Conservation (phyloP, 1,140 invertebrate genomes). For the Bombus superbus region DNA sequence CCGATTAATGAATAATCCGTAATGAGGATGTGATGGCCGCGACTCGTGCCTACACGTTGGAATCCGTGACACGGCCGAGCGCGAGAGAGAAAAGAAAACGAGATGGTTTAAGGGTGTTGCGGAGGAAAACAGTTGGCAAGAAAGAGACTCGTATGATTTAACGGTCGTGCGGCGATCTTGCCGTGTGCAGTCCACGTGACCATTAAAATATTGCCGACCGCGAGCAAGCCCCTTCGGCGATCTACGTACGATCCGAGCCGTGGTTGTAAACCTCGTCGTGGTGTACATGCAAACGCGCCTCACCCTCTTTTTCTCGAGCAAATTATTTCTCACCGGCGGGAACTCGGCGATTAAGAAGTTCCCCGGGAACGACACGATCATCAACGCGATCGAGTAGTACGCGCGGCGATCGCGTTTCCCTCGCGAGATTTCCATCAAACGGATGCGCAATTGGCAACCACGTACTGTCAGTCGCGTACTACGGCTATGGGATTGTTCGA, state of each 20-base stretch:
- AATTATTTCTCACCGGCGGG: constrained; percentile 53
- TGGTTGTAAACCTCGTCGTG: constrained; percentile 33
- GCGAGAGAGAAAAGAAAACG: neutral
- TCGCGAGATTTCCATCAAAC: neutral
- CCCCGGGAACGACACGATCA: constrained; percentile 41
- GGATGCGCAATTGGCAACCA: neutral
- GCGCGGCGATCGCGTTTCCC: neutral
- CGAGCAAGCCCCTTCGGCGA: constrained; percentile 41
- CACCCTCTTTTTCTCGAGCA: constrained; percentile 33
- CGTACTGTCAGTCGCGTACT: neutral
- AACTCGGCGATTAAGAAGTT: constrained; percentile 47
- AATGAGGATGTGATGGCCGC: constrained; percentile 73
- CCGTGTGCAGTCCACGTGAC: constrained; percentile 27
- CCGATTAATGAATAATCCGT: constrained; percentile 79
- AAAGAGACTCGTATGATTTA: constrained; percentile 49
- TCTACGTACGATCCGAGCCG: constrained; percentile 24
- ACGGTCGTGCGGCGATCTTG: constrained; percentile 32
- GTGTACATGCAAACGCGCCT: constrained; percentile 39
- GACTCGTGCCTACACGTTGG: constrained; percentile 15
- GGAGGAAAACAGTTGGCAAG: constrained; percentile 37
- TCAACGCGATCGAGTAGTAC: constrained; percentile 15
- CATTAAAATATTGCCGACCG: constrained; percentile 44
- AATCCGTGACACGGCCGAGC: neutral
- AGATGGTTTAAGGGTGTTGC: neutral
- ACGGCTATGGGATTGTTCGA: neutral